Base-by-base conservation (phyloP, 1,140 invertebrate species). In the Scaptomyza hsui region DNA sequence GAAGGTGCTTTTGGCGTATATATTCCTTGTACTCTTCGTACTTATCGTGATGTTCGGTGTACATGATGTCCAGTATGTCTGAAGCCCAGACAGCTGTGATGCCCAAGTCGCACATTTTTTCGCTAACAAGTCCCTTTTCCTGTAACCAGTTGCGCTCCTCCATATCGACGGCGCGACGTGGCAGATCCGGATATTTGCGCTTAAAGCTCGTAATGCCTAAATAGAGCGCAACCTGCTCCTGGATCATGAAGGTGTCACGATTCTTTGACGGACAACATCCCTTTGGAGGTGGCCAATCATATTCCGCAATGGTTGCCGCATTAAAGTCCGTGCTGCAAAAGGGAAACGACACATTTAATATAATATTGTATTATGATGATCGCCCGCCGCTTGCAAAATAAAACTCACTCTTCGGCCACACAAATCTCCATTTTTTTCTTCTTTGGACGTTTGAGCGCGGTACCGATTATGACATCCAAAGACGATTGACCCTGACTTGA, bases 181-280 rank as follows among this genome's bases (percentile, higher is more conserved):
- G 95, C 10, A 99, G 90, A 91, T 98, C 97, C 39, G 98, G 97
- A 92, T 99, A 99, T 91, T 98, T 97, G 71, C 98, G 93, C 91
- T 98, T 98, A 90, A 99, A 99, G 29, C 97, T 98, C 83, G 98
- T 98, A 12, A 99, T 95, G 12, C 96, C 96, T 18, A 99, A 92
- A 92, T 96, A 99, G 79, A 98, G 96, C 0, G 97, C 96, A 45
- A 99, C 95, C 92, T 92, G 92, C 65, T 98, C 97, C 89, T 98
- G 97, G 44, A 98, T 94, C 94, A 98, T 96, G 79, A 94, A 97
- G 4, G 94, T 94, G 67, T 97, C 95, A 32, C 93, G 92, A 69
- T 93, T 94, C 72, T 93, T 95, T 78, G 79, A 93, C 81, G 93
- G 93, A 91, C 93, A 93, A 92, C 81, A 93, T 71, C 92, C 92